A percentile compares a stretch with the other conserved stretches of the same genome.
Conservation (phyloP, 1,140 invertebrate genomes). For the Drosophila simulans region DNA sequence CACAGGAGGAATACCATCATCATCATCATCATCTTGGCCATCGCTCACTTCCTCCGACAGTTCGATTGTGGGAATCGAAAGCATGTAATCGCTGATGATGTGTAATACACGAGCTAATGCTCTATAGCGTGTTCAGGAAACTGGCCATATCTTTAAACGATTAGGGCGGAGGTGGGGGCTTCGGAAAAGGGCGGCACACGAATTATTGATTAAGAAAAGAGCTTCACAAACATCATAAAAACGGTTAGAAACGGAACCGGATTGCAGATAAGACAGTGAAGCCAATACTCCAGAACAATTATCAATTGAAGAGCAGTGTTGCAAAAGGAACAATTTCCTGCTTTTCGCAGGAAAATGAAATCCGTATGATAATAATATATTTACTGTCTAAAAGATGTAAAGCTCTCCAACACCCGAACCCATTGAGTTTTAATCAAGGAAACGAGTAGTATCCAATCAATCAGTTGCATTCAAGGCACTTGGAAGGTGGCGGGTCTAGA, state of each 20-base stretch:
- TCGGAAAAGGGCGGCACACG: conserved; percentile 39
- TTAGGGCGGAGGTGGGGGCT: neutral
- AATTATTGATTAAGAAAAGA: conserved; percentile 66
- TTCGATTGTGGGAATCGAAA: conserved; percentile 23
- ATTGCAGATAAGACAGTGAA: conserved; percentile 28
- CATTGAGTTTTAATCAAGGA: conserved; percentile 18
- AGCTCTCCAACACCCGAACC: conserved; percentile 9
- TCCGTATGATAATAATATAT: neutral
- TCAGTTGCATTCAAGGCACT: conserved; percentile 29
- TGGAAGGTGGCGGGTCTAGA: conserved; percentile 17
- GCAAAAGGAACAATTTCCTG: no score
- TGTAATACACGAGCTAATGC: conserved; percentile 14
- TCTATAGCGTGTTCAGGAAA: conserved; percentile 60
- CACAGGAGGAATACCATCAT: conserved; percentile 16
- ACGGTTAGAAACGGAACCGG: conserved; percentile 35
- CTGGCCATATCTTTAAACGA: conserved; percentile 48
- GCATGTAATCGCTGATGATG: conserved; percentile 20
- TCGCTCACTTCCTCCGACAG: conserved; percentile 28
- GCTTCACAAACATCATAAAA: conserved; percentile 54
- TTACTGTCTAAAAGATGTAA: conserved; percentile 1
- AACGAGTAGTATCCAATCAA: conserved; percentile 27
- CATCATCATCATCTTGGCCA: conserved; percentile 1
- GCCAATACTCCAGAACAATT: conserved; percentile 5
- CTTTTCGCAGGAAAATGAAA: no score
- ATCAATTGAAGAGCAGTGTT: neutral